A percentile compares a stretch with the other conserved stretches of the same genome.
Conservation (phyloP, 1,140 invertebrate genomes). For the Antheraea pernyi region DNA sequence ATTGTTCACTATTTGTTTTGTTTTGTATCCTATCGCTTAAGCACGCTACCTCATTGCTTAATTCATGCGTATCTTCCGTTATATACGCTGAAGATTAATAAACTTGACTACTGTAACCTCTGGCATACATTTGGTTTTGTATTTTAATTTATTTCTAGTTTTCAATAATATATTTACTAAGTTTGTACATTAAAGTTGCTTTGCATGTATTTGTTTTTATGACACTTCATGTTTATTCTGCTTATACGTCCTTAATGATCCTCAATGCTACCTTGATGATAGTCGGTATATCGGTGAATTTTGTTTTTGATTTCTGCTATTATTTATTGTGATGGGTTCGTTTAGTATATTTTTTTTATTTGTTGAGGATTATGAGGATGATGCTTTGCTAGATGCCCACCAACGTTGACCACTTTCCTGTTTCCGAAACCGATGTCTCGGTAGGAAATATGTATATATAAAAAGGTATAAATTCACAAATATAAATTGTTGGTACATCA, state of each 20-base stretch:
- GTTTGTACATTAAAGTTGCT: neutral
- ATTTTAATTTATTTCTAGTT: neutral
- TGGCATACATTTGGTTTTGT: neutral
- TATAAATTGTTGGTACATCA: conserved; percentile 75
- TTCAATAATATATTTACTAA: neutral
- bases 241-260: conserved; percentile 4
- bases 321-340: neutral
- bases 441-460: conserved; percentile 56
- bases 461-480: conserved; percentile 67
- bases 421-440: conserved; percentile 67
- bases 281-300: neutral
- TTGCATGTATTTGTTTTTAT: neutral
- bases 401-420: conserved; percentile 75
- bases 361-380: conserved; percentile 15
- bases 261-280: neutral
- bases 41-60: neutral
- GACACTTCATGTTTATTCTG: neutral
- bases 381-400: conserved; percentile 56
- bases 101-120: too few species aligned
- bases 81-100: too few species aligned
- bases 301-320: conserved; percentile 2
- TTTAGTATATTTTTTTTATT: neutral
- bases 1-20: too few species aligned
- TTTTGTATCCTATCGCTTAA: neutral
- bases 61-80: neutral